phyloP scores from a whole-genome alignment of 1,140 invertebrate species.

The Cydia strobilella region DNA sequence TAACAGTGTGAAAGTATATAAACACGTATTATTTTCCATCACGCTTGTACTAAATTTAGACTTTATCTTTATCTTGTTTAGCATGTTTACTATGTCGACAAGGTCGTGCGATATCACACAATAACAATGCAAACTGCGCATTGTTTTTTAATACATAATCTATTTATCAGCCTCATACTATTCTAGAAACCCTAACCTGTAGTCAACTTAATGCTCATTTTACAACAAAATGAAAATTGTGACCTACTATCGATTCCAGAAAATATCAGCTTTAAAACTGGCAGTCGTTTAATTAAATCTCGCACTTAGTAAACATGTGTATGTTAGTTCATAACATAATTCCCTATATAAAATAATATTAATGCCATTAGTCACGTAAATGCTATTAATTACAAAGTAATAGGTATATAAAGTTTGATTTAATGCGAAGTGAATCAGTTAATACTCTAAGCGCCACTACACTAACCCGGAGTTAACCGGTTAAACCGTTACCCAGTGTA shows the following conservation, averaged over 20 bases:
- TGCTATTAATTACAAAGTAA: background rate
- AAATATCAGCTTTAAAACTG: background rate
- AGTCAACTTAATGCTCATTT: background rate
- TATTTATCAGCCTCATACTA: background rate
- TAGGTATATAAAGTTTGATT: background rate
- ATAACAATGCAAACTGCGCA: background rate
- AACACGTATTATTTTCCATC: background rate
- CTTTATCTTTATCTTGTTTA: conserved; percentile 7
- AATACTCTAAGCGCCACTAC: background rate
- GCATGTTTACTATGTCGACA: background rate
- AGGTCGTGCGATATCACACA: conserved; percentile 6
- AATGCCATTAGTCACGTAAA: conserved; percentile 1
- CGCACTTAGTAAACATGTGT: background rate
- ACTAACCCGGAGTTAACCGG: too few species aligned
- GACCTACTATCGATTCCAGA: background rate
- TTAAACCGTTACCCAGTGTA: too few species aligned
- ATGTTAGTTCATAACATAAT: background rate
- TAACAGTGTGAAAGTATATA: background rate
- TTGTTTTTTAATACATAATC: conserved; percentile 4
- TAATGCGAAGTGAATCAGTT: background rate
- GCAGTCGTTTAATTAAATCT: background rate
- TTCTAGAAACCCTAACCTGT: conserved; percentile 2
- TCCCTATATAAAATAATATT: too few species aligned
- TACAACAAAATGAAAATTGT: background rate
- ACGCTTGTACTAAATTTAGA: background rate